phyloP scores from a whole-genome alignment of 2,888 invertebrate species.

The Hirtodrosophila confusa region DNA sequence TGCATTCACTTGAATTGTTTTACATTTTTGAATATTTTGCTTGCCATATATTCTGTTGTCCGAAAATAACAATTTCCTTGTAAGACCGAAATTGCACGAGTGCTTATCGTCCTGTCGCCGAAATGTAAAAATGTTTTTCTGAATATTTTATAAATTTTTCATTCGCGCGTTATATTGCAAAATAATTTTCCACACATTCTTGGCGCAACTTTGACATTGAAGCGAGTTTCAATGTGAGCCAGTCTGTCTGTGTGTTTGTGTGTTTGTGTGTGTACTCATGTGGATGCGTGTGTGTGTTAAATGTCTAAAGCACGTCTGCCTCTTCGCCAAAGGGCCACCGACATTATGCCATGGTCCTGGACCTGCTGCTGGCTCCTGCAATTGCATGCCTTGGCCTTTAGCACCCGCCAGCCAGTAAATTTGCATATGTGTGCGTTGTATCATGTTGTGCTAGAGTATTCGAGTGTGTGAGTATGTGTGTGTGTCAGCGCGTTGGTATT shows the following conservation, averaged over 20 bases:
- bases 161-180: conserved; percentile 68
- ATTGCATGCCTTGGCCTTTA: conserved; percentile 61
- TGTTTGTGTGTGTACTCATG: conserved; percentile 6
- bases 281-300: conserved; percentile 26
- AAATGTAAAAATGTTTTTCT: conserved; percentile 59
- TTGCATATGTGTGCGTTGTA: conserved; percentile 59
- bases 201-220: conserved; percentile 67
- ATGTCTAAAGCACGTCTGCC: conserved; percentile 64
- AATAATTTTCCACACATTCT: conserved; percentile 72
- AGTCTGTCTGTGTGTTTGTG: conserved; percentile 1
- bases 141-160: conserved; percentile 76
- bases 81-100: conserved; percentile 13
- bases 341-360: conserved; percentile 49
- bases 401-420: conserved; percentile 50
- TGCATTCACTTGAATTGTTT: conserved; percentile 47
- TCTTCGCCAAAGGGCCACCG: conserved; percentile 43
- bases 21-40: conserved; percentile 41
- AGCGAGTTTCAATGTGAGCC: conserved; percentile 38
- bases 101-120: conserved; percentile 7
- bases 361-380: conserved; percentile 58
- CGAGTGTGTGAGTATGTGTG: conserved; percentile 19
- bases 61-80: conserved; percentile 2
- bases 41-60: conserved; percentile 13
- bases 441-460: conserved; percentile 13
- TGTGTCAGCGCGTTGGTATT: conserved; percentile 35